phyloP scores from a whole-genome alignment of 2,113 vertebrate species.

The Sterna hirundo region DNA sequence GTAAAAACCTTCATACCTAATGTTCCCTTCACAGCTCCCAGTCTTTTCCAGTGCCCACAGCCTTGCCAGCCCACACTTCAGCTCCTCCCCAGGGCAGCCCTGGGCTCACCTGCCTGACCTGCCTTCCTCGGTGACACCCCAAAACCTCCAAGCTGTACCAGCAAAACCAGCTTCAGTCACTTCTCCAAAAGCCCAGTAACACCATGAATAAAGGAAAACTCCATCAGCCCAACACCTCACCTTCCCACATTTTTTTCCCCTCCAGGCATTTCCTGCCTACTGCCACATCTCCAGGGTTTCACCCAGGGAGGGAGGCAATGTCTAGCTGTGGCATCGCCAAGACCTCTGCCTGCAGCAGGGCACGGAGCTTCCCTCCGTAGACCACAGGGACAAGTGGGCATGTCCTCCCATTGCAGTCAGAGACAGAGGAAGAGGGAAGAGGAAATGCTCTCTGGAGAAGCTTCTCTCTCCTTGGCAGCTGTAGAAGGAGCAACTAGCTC shows the following conservation, averaged over 20 bases:
- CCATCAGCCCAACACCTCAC: background rate
- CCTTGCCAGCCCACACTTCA: background rate
- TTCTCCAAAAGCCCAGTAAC: background rate
- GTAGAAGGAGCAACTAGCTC: background rate
- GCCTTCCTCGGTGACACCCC: background rate
- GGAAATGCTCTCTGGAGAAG: background rate
- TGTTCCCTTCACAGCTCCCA: background rate
- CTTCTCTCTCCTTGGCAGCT: background rate
- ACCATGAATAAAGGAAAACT: background rate
- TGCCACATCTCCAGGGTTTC: background rate
- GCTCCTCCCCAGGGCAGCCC: background rate
- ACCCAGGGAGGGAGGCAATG: background rate
- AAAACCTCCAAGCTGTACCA: background rate
- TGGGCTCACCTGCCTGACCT: background rate
- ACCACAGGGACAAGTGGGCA: background rate
- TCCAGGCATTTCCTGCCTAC: background rate
- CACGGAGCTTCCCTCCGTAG: accelerated
- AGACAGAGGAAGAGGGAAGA: background rate
- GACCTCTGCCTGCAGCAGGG: background rate
- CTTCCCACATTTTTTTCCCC: background rate
- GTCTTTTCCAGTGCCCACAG: background rate
- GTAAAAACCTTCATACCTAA: background rate
- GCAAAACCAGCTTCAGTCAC: background rate
- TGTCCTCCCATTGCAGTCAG: background rate
- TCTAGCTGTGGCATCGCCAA: too few relatives aligned